Percentiles rank a stretch among this genome's conserved stretches.
Conservation (phyloP, 1,140 invertebrate species). For the Tetramorium alpestre region DNA sequence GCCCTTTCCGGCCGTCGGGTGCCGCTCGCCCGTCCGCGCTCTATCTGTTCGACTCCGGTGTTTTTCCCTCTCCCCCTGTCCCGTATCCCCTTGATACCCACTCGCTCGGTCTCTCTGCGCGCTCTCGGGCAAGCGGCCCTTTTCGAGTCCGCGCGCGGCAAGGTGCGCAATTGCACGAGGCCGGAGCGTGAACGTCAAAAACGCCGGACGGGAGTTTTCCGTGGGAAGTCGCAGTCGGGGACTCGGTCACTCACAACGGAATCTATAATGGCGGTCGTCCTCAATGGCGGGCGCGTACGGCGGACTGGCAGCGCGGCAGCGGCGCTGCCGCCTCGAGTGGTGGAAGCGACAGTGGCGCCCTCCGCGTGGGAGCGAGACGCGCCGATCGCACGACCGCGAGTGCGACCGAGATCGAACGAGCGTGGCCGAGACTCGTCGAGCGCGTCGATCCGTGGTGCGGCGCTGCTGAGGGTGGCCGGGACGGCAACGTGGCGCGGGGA, state of each 20-base stretch:
- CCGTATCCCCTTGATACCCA: no score
- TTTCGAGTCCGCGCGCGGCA: conserved; percentile 31
- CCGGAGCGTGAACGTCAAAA: conserved; percentile 2
- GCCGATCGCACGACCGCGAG: not conserved
- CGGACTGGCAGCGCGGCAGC: conserved; percentile 18
- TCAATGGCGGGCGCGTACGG: conserved; percentile 65
- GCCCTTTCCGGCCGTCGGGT: conserved; percentile 21
- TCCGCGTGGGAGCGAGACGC: not conserved
- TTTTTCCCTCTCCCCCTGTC: not conserved
- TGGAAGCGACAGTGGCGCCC: not conserved
- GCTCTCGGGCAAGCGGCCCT: not conserved
- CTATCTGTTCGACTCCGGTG: not conserved
- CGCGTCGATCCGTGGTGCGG: not conserved
- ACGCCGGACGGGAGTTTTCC: conserved; percentile 46
- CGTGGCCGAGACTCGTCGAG: not conserved
- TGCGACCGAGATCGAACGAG: not conserved
- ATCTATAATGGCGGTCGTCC: conserved; percentile 84
- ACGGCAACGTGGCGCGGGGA: no score
- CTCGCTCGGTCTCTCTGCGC: not conserved
- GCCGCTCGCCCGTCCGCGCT: not conserved
- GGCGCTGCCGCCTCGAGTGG: no score
- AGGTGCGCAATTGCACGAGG: not conserved
- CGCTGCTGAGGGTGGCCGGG: not conserved
- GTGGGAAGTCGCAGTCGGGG: conserved; percentile 28
- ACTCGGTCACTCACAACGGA: conserved; percentile 85